Base-by-base conservation (phyloP, 1,140 invertebrate species). In the Aphaenogaster floridana region DNA sequence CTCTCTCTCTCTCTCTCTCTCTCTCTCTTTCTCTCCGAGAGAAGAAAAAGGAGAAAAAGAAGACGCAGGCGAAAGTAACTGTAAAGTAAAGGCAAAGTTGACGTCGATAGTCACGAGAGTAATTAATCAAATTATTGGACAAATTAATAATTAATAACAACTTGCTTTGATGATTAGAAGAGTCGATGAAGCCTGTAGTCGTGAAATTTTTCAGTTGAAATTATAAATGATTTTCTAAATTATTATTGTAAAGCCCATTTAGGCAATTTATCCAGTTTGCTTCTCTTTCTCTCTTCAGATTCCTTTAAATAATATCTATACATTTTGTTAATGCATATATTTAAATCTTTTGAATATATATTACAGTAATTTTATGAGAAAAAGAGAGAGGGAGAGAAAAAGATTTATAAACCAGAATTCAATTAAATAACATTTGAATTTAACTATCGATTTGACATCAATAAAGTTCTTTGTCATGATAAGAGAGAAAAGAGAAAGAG, bases 401-500 rank as follows among this genome's bases (percentile, higher is more conserved):
- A 59, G n/a, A 76, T 76, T 76, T 42, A 28, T 13, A 63, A 61
- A 78, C 17, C 52, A 36, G 34, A 66, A 66, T 39, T 36, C n/a
- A 13, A 79, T 66, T 15, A n/a, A 50, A 13, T 34, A 34, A 36
- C 34, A 78, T 64, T 50, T 50, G 11, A 36, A 50, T 39, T 69
- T 28, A 59, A 61, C 9, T 80, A 69, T 48, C 11, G 21, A 81
- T 54, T 81, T 34, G 1, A 34, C 42, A 39, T 59, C 34, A 59
- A 11, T 36, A 34, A 9, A 59, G 42, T 48, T 74, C 48, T 9
- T 61, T 39, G n/a, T 59, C 17, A 0, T 13, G n/a, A 74, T 52
- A 50, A 79, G 0, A 34, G 34, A 21, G 15, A 36, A 17, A 2
- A 1, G 45, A 17, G 4, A 21, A 15, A 63, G 28, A 15, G n/a